phyloP scores from a whole-genome alignment of 2,113 vertebrate genomes.

The Hirundichthys speculiger region DNA sequence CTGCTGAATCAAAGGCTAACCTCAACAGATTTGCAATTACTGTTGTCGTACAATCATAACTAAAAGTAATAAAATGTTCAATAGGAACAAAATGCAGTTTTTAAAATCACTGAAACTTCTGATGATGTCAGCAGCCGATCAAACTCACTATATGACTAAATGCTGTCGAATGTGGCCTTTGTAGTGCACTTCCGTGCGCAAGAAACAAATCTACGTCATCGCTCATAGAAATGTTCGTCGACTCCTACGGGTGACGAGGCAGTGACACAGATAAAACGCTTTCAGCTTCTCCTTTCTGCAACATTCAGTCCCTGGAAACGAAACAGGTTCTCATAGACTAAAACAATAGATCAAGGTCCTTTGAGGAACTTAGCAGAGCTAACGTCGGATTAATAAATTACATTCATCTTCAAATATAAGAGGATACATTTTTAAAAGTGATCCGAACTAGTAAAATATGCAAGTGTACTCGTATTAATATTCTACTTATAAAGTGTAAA shows the following conservation, averaged over 20 bases:
- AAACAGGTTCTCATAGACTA: slow-evolving; percentile 59
- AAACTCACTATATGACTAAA: too few species aligned
- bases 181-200: slow-evolving; percentile 57
- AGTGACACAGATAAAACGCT: slow-evolving; percentile 52
- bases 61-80: slow-evolving; percentile 23
- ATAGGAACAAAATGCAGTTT: too few species aligned
- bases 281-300: slow-evolving; percentile 30
- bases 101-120: too few species aligned
- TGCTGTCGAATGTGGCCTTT: slow-evolving; percentile 50
- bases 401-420: slow-evolving; percentile 75
- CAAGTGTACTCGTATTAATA: slow-evolving; percentile 53
- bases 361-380: slow-evolving; percentile 56
- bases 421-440: slow-evolving; percentile 66
- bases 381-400: slow-evolving; percentile 78
- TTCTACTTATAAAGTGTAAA: slow-evolving; percentile 52
- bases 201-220: slow-evolving; percentile 60
- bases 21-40: background rate
- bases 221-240: slow-evolving; percentile 45
- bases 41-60: background rate
- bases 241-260: slow-evolving; percentile 66
- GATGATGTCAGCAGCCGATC: too few species aligned
- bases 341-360: slow-evolving; percentile 48
- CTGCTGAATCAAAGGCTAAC: background rate
- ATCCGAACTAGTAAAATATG: slow-evolving; percentile 63
- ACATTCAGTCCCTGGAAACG: slow-evolving; percentile 55